A percentile compares a stretch with the other conserved stretches of the same genome.
These are phyloP conservation scores for Drosophila paranaensis DNA, from an alignment of 2,888 invertebrate species.

Conservation along the genomic window DNA sequence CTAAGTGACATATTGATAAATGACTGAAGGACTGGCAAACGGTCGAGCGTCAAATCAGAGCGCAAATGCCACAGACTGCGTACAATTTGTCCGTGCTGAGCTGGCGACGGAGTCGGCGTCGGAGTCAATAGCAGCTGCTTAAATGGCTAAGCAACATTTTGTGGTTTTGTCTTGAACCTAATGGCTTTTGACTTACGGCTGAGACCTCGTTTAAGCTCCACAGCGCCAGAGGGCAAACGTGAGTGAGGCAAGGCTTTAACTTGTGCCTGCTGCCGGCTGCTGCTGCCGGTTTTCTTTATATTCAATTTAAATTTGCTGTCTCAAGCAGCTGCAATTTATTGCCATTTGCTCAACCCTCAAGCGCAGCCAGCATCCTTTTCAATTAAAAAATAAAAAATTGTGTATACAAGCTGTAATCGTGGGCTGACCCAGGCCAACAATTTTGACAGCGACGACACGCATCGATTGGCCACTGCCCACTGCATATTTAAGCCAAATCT, in stretches of 20 bases:
- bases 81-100: conserved; percentile 38
- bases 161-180: conserved; percentile 35
- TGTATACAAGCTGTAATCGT: conserved; percentile 22
- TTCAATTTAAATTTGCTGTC: conserved; percentile 51
- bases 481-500: conserved; percentile 35
- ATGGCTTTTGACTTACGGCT: conserved; percentile 34
- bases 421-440: conserved; percentile 2
- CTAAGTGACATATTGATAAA: conserved; percentile 74
- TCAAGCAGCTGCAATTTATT: conserved; percentile 61
- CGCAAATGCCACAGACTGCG: conserved; percentile 34
- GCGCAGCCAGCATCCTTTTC: conserved; percentile 26
- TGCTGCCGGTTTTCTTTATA: conserved; percentile 19
- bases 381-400: conserved; percentile 47
- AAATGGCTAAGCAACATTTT: conserved; percentile 40
- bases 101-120: neutral
- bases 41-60: conserved; percentile 39
- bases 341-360: conserved; percentile 6
- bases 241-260: conserved; percentile 30
- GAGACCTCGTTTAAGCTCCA: conserved; percentile 13
- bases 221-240: neutral
- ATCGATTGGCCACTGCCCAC: conserved; percentile 38
- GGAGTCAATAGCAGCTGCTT: conserved; percentile 22
- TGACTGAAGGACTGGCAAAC: conserved; percentile 36
- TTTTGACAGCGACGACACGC: conserved; percentile 22
- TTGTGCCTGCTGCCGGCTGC: conserved; percentile 10